Conservation (phyloP, 2,888 invertebrate species). For the Lasioglossum oenotherae region DNA sequence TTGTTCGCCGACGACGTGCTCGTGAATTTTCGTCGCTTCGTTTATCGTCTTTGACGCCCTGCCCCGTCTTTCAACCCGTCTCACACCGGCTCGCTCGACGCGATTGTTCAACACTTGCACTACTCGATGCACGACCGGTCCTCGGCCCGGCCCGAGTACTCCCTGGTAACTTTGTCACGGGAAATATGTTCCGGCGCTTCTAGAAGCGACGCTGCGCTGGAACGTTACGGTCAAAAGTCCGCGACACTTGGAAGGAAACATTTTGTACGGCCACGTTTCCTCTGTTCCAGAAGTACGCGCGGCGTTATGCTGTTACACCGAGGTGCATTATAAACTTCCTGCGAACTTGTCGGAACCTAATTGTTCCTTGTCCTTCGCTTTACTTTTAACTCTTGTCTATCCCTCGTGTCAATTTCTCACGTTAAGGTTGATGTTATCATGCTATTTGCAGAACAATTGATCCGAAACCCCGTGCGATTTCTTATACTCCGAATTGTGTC, state of each 20-base stretch:
- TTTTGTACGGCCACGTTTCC: background rate
- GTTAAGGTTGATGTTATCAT: no score
- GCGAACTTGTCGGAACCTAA: background rate
- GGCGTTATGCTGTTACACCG: background rate
- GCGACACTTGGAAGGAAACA: background rate
- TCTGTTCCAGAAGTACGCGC: no score
- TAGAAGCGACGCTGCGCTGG: no score
- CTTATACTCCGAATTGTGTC: no score
- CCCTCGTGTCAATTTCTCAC: no score
- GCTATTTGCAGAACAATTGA: no score
- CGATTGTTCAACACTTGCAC: constrained; percentile 22
- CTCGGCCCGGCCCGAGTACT: background rate
- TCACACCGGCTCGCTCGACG: background rate
- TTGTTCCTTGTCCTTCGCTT: background rate
- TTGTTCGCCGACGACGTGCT: constrained; percentile 4
- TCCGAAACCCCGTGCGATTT: no score
- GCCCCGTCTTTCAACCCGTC: background rate
- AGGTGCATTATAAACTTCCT: background rate
- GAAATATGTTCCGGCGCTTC: constrained; percentile 3
- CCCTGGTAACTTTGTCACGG: background rate
- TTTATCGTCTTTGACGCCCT: constrained; percentile 13
- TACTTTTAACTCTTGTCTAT: no score
- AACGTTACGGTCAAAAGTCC: background rate
- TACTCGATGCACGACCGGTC: constrained; percentile 18
- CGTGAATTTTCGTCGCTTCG: background rate